Base-by-base conservation (phyloP, 2,888 invertebrate species). In the Linnaemya tessellans region DNA sequence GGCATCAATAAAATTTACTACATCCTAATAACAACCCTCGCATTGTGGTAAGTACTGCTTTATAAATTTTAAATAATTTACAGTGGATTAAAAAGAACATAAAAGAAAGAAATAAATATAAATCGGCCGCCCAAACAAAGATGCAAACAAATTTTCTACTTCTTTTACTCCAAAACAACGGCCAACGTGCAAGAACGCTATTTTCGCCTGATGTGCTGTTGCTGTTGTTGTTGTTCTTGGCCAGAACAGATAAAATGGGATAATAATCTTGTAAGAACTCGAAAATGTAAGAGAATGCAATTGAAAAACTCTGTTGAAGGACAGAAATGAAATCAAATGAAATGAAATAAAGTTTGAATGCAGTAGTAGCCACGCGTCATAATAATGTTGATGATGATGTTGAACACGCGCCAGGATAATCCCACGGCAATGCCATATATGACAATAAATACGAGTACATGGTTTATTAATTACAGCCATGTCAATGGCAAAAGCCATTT, bases 321-420 rank as follows among this genome's bases (percentile, higher is more conserved):
- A 56, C 64, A 51, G 51, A 64, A 75, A 22, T 1, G 22, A 35
- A 38, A 62, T 22, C 22, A 54, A 49, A 56, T 54, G 58, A 49
- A 81, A 22, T 49, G 74, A 64, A 51, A 46, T 71, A 20, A 62
- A 64, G 38, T 22, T 64, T 68, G 62, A 67, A n/a, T 77, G 84
- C 67, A 85, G 84, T 22, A 85, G 79, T 80, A 83, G 85, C 83
- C 83, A 83, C 83, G 85, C 85, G 82, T 85, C 85, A 85, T 85
- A 85, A 85, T 80, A 85, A 85, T 80, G 85, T 65, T 79, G 79
- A 85, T 85, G 83, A 85, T 83, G 83, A 83, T 85, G 83, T 83
- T 80, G 74, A 83, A 83, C 85, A 85, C 85, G 85, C 82, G 82
- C 85, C 85, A 83, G 79, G 75, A 85, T 43, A 85, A 85, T 82